A percentile compares a stretch with the other conserved stretches of the same genome.
Conservation (phyloP, 1,140 invertebrate genomes). For the Gryon sp. region DNA sequence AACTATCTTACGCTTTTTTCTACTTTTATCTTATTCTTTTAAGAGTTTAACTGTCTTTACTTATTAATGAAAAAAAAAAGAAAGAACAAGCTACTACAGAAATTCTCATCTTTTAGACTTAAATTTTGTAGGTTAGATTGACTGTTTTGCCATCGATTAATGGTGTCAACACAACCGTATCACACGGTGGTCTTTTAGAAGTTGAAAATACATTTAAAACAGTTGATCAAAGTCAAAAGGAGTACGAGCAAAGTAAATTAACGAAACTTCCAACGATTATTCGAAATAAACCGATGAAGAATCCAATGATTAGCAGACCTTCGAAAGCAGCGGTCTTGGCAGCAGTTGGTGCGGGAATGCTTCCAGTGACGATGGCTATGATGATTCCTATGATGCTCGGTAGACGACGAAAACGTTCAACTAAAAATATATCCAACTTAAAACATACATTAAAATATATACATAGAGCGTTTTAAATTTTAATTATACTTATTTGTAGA, state of each 20-base stretch:
- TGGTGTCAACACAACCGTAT: conserved; percentile 84
- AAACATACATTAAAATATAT: conserved; percentile 2
- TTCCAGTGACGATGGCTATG: conserved; percentile 89
- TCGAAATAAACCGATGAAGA: conserved; percentile 69
- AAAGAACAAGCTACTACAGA: conserved; percentile 57
- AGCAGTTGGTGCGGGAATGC: conserved; percentile 87
- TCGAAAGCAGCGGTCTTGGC: conserved; percentile 83
- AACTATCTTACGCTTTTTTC: no score
- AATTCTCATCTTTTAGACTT: conserved; percentile 66
- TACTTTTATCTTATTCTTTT: neutral
- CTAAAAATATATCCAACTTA: conserved; percentile 17
- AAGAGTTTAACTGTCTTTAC: neutral
- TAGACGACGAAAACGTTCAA: conserved; percentile 76
- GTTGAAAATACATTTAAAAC: conserved; percentile 85
- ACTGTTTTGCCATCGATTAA: conserved; percentile 85
- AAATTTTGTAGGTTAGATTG: conserved; percentile 80
- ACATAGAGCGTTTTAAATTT: conserved; percentile 9
- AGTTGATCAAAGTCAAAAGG: conserved; percentile 82
- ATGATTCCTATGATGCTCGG: conserved; percentile 87
- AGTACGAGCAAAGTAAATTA: conserved; percentile 76
- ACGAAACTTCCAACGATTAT: conserved; percentile 62
- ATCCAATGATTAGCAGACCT: conserved; percentile 64
- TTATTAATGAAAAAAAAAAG: neutral
- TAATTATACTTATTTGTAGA: conserved; percentile 29
- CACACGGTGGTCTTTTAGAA: conserved; percentile 87